Base-by-base conservation (phyloP, 1,140 invertebrate genomes). In the Papilio helenus region DNA sequence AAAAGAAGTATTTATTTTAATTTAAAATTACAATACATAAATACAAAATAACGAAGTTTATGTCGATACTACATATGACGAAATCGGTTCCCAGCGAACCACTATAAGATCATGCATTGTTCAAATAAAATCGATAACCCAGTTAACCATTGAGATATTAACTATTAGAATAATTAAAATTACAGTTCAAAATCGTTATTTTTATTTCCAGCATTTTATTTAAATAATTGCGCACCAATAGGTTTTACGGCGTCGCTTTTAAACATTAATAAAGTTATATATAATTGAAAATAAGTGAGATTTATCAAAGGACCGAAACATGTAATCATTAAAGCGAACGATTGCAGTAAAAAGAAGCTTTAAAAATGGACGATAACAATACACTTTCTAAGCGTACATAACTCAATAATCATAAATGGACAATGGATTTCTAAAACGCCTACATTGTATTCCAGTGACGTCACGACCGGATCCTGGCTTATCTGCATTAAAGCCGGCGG, bases 1-100 rank as follows among this genome's bases (percentile, higher is more conserved):
- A 80, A 79, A 61, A 78, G 39, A 72, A 84, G 51, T 72, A 58
- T 39, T 71, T 58, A 79, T 16, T 80, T n/a, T n/a, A n/a, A 29
- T 73, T 42, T 58, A 29, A 79, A 39, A 46, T 12, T 65, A 61
- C 61, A 16, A 79, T 65, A 73, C 5, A 55, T 55, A 79, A 72
- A n/a, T 23, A 12, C n/a, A 76, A 20, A 39, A 46, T 68, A 77
- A 55, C 26, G 12, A n/a, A 49, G 46, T 72, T 14, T 72, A 44
- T 79, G 29, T 72, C 76, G 82, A n/a, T 79, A 51, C 39, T 65
- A 4, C 34, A 39, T 39, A 39, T 8, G 8, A 39, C 8, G 34
- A 61, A 61, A 26, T 61, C 58, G 12, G 12, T 61, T 26, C 12
- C 12, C 23, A 61, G 9, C 10, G 26, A 61, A 61, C 55, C 9